phyloP scores from a whole-genome alignment of 2,113 vertebrate species.

The Halcyon malimbica region DNA sequence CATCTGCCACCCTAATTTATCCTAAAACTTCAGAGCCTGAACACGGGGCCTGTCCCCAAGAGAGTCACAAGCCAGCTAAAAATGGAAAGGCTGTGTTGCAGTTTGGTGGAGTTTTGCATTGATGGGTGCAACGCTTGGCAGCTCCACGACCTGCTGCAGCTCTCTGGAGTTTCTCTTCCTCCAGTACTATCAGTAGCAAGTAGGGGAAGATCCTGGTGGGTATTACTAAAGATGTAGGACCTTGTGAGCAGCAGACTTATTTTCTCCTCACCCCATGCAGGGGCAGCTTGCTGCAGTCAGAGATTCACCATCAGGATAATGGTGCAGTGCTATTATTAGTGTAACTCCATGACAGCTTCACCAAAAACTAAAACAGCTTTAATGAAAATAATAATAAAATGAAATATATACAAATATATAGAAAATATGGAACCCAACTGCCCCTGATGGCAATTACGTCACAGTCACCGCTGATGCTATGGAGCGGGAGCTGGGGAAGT shows the following conservation, averaged over 20 bases:
- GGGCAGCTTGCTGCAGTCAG: background rate
- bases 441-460: no score
- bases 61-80: background rate
- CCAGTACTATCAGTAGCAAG: background rate
- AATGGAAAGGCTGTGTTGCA: no score
- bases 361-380: no score
- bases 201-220: background rate
- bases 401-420: no score
- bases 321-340: no score
- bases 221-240: background rate
- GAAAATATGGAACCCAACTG: no score
- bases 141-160: background rate
- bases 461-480: no score
- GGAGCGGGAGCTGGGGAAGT: no score
- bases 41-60: background rate
- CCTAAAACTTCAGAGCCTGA: background rate
- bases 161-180: background rate
- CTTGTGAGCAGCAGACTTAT: background rate
- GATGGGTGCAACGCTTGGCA: background rate
- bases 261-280: fast-evolving
- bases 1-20: background rate
- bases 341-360: no score
- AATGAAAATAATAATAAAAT: no score
- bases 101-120: background rate
- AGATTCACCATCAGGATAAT: no score